Percentiles rank a stretch among this genome's conserved stretches.
phyloP scores from a whole-genome alignment of 2,797 vertebrate species.

The Anguilla megastoma region DNA sequence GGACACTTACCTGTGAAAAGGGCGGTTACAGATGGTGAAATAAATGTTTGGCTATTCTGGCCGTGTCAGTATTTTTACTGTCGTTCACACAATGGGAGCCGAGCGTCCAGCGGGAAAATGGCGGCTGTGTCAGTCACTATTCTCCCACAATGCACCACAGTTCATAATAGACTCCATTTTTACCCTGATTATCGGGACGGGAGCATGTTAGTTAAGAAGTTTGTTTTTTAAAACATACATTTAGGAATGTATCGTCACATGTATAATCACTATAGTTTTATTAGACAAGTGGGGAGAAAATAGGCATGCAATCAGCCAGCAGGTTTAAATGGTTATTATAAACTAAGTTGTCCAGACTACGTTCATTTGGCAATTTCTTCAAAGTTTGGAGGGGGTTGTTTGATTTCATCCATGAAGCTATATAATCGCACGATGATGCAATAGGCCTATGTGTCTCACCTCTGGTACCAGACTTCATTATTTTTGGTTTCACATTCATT shows the following conservation, averaged over 20 bases:
- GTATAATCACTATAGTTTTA: neutral
- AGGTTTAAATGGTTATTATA: neutral
- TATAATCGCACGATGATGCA: neutral
- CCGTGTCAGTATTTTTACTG: constrained; percentile 64
- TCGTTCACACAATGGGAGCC: constrained; percentile 72
- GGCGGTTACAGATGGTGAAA: constrained; percentile 55
- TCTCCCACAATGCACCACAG: constrained; percentile 67
- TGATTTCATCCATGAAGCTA: neutral
- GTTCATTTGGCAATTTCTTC: neutral
- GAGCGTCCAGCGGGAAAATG: constrained; percentile 75
- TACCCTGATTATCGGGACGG: neutral
- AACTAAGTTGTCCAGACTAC: neutral
- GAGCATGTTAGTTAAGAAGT: neutral
- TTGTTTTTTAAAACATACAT: neutral
- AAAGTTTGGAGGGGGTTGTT: neutral
- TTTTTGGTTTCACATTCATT: neutral
- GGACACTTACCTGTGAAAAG: constrained; percentile 60
- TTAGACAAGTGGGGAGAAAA: neutral
- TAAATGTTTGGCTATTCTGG: constrained; percentile 64
- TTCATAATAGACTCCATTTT: constrained; percentile 40
- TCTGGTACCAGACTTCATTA: neutral
- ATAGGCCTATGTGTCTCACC: neutral
- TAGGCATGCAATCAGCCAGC: neutral
- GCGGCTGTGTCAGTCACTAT: constrained; percentile 69
- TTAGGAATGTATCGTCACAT: neutral